phyloP scores from a whole-genome alignment of 2,113 vertebrate species.

The Tor tambroides region DNA sequence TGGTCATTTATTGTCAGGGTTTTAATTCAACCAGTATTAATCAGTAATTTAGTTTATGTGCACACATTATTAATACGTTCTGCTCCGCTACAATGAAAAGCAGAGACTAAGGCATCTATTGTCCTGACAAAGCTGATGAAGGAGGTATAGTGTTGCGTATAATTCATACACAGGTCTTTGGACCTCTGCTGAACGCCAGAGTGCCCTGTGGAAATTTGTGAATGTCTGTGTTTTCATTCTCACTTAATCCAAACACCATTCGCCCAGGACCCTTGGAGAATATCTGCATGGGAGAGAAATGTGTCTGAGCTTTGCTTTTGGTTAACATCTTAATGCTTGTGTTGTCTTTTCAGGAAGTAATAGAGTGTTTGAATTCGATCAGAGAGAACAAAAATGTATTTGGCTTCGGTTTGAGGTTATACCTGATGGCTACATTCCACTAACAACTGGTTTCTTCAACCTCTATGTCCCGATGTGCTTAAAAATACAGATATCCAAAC shows the following conservation, averaged over 20 bases:
- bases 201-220: conserved; percentile 39
- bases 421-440: conserved; percentile 27
- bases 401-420: neutral
- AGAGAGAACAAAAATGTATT: conserved; percentile 12
- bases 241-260: conserved; percentile 36
- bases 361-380: neutral
- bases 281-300: conserved; percentile 25
- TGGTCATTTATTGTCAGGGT: conserved; percentile 49
- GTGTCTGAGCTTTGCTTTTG: conserved; percentile 13
- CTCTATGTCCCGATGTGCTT: neutral
- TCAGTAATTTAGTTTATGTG: conserved; percentile 37
- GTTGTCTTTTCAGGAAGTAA: conserved; percentile 17
- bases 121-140: conserved; percentile 32
- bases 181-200: conserved; percentile 9
- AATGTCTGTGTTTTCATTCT: conserved; percentile 42
- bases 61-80: conserved; percentile 21
- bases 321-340: neutral
- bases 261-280: neutral
- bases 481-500: conserved; percentile 31
- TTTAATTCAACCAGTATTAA: conserved; percentile 49
- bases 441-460: neutral
- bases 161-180: conserved; percentile 30
- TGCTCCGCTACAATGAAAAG: conserved; percentile 26
- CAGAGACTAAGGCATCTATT: neutral
- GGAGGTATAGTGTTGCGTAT: conserved; percentile 39